Conservation (phyloP, 2,888 invertebrate species). For the Xylota sylvarum region DNA sequence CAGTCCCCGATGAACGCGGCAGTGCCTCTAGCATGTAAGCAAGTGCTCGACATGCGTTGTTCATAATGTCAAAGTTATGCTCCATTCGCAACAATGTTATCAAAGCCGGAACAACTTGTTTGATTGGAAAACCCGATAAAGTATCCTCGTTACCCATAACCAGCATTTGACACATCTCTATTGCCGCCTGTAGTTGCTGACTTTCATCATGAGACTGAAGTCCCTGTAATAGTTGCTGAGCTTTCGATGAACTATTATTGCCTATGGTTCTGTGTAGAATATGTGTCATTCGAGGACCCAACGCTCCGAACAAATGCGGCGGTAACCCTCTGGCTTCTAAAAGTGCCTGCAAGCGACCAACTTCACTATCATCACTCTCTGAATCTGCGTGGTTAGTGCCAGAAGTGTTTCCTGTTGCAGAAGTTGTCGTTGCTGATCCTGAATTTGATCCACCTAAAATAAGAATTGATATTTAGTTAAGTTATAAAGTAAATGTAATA, state of each 20-base stretch:
- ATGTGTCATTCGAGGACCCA: constrained; percentile 98
- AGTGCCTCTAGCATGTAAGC: constrained; percentile 99
- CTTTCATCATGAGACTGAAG: constrained; percentile 97
- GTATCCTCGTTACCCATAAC: constrained; percentile 99
- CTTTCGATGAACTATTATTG: constrained; percentile 94
- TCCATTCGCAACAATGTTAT: constrained; percentile 97
- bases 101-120: constrained; percentile 98
- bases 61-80: constrained; percentile 99
- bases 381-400: constrained; percentile 86
- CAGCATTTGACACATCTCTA: constrained; percentile 99
- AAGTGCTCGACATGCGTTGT: constrained; percentile 98
- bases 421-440: constrained; percentile 73
- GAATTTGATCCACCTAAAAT: constrained; percentile 52
- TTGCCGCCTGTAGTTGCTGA: constrained; percentile 97
- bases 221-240: constrained; percentile 96
- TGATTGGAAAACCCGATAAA: constrained; percentile 98
- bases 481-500: not conserved
- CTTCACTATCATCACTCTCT: constrained; percentile 96
- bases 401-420: constrained; percentile 40
- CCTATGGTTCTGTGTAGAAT: constrained; percentile 97
- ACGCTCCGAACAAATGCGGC: constrained; percentile 97
- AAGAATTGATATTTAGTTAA: not conserved
- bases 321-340: constrained; percentile 97
- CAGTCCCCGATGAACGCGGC: constrained; percentile 97
- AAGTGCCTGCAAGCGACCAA: constrained; percentile 96